Evolutionary conservation across 1,140 invertebrate genomes (phyloP), one percentile per base, ranked within the genome.

Genomic region (Leptopilina boulardi): DNA sequence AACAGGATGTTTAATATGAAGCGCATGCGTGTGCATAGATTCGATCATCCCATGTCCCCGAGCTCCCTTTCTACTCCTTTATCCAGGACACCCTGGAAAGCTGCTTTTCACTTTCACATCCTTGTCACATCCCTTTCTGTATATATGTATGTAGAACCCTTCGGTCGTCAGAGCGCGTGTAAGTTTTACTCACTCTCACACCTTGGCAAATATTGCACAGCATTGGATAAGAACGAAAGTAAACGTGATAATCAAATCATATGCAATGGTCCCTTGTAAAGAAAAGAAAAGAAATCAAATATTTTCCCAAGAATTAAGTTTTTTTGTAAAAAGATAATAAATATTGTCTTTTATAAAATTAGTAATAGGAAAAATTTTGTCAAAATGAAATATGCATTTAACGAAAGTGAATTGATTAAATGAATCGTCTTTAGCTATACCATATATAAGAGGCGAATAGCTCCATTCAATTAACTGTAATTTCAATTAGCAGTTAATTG

Each of bases 41-140:
- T 86, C 85, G 86, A 88, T 87, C 85, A 87, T 87, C 80, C 80
- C 78, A 71, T 81, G 80, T 85, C 75, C 79, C 72, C 80, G 79
- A 79, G 73, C 83, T 84, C 86, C 83, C 80, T 77, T 83, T 84
- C 81, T 75, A 79, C 80, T 73, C 71, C 80, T 84, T 80, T 82
- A 80, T 80, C 81, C 82, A 82, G 83, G 83, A 84, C 83, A 83
- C 83, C 83, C 82, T 83, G 87, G 88, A 88, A 88, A 88, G 84
- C 84, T 82, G 86, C 86, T 89, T 88, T 89, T 89, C 87, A 89
- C 88, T 89, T 89, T 89, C 88, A 87, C 86, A 76, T 88, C 82
- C 85, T 87, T 89, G 88, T 89, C 88, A 87, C 86, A 76, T 88
- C 82, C 85, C 83, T 85, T 84, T 82, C 80, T 83, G 75, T 77